Base-by-base conservation (phyloP, 1,140 invertebrate genomes). In the Atta cephalotes region DNA sequence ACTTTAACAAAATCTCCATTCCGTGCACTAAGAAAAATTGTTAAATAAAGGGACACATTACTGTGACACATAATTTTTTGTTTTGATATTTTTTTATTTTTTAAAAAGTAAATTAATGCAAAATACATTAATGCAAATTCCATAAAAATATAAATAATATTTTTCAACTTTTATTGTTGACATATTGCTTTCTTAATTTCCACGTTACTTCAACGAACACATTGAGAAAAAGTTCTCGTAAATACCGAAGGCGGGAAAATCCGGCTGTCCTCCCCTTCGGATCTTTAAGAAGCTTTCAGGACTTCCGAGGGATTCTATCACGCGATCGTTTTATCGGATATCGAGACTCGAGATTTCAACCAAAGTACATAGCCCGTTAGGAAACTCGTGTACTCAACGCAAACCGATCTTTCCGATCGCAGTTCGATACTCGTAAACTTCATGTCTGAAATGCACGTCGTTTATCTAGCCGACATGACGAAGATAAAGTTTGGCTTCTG, bases 311-410 rank as follows among this genome's bases (percentile, higher is more conserved):
- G 77, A 72, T 80, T 81, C 66, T 51, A 56, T 65, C 53, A 39
- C 45, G 65, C 62, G 85, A 86, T 86, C 85, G 65, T 81, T 86
- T 86, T 81, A 86, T 86, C 85, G 85, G 77, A 86, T 86, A 86
- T 86, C 74, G 77, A 70, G 65, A 70, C 85, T 81, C 77, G 63
- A 68, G 85, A 86, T 86, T 86, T 86, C 77, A 79, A 49, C 62
- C 63, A 79, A 86, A 60, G 65, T 86, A 80, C 77, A 80, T 62
- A 86, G 65, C 63, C 85, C 77, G 77, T 80, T 80, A 71, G 77
- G 65, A 80, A 68, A 81, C 65, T 86, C 65, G 77, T 86, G 65
- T 86, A 85, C 78, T 81, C 65, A 70, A 86, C 85, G 77, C 65
- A 86, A 86, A 79, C 53, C 77, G 85, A 85, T 85, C 62, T 65